Base-by-base conservation (phyloP, 2,888 invertebrate genomes). In the Caenorhabditis sp. region DNA sequence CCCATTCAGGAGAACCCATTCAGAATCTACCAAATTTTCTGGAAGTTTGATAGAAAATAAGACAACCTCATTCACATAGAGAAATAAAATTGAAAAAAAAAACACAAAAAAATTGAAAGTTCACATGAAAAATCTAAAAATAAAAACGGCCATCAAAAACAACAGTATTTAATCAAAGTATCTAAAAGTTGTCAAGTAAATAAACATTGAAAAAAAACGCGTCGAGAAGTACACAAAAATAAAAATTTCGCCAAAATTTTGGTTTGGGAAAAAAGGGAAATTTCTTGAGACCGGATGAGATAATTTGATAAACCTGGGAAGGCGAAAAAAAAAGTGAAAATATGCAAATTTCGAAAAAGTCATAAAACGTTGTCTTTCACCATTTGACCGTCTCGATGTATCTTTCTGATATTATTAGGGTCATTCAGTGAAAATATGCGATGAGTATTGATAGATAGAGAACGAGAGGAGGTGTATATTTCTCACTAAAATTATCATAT, bases 241-340 rank as follows among this genome's bases (percentile, higher is more conserved):
- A 4, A 10, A 43, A 6, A 17, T 37, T 19, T 58, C 19, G 58
- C 36, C 5, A 37, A 5, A 54, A 60, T 49, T 26, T 54, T 51
- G 24, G 6, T 50, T 62, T 19, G 19, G 23, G 62, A 21, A 31
- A 19, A 62, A 57, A 49, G 31, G 36, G 58, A 26, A 53, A 62
- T 31, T 31, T 6, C 10, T 31, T 31, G 31, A 31, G 31, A 31
- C 31, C 31, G 31, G 24, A 62, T 51, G 62, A 62, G 67, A 19
- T 23, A 67, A 67, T 54, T 51, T 26, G 62, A n/a, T 19, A 27
- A 58, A 19, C 21, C 27, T 24, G 14, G 21, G 21, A 50, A 54
- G 43, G 43, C 43, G 31, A 10, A 54, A 66, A 59, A n/a, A 36
- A 59, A 63, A 62, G 64, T 58, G 55, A 57, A 23, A 51, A 51